Evolutionary conservation across 2,797 vertebrate species (phyloP).

Genomic region (Psittacula echo): DNA sequence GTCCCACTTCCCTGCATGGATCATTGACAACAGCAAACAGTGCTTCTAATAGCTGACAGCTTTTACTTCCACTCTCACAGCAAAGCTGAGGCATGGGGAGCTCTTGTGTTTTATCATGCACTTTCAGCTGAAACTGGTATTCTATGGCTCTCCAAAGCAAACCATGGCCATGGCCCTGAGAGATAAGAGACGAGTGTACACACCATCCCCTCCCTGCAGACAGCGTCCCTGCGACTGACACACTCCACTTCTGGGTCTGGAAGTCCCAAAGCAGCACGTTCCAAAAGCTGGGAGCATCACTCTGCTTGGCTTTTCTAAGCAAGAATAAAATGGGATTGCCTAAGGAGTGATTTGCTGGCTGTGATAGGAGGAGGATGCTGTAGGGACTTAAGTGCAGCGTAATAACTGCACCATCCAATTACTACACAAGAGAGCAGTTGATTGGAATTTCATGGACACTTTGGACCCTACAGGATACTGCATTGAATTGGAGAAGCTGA

Average conservation of each 20-base stretch:
- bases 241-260: neutral
- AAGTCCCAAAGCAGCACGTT: neutral
- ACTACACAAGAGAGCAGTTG: neutral
- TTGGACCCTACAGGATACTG: neutral
- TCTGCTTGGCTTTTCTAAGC: neutral
- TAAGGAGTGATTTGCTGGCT: neutral
- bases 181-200: neutral
- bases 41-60: neutral
- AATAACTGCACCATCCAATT: rapidly evolving
- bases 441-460: neutral
- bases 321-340: neutral
- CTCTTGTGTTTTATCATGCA: neutral
- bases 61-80: neutral
- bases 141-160: neutral
- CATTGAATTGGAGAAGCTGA: neutral
- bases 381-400: neutral
- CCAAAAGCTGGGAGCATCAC: neutral
- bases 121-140: neutral
- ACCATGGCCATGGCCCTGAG: neutral
- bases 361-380: neutral
- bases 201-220: neutral
- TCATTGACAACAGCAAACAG: neutral
- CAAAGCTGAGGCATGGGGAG: neutral
- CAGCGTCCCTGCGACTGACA: neutral
- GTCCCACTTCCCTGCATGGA: neutral